Base-by-base conservation (phyloP, 2,888 invertebrate genomes). In the Aporophyla nigra region DNA sequence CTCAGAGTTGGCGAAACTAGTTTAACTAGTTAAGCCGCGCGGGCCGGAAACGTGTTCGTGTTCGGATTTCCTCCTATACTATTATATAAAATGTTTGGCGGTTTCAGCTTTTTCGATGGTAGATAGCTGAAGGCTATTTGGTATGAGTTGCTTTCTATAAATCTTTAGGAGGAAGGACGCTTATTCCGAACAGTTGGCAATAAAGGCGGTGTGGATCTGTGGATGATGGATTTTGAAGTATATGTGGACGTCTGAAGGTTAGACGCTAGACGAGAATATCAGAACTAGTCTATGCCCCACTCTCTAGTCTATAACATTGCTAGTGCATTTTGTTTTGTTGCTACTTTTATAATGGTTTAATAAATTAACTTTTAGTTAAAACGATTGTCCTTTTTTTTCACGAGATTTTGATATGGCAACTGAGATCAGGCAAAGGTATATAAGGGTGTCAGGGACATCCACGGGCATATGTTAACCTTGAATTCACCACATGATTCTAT, bases 1-100 rank as follows among this genome's bases (percentile, higher is more conserved):
- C 72, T 74, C 71, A 56, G 27, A 82, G 82, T 82, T 82, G 49
- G 67, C 46, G 40, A 70, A 82, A 83, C 82, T 82, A 79, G 82
- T 82, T 82, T 24, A 82, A 82, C 79, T 72, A 79, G 72, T 82
- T 82, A 79, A 72, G 72, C 82, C 70, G 16, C 71, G 62, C 72
- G 70, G 16, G 62, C 58, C 46, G 14, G 49, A 75, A 59, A 71
- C 33, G 66, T 62, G 78, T 70, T 59, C 53, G 82, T 65, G 75
- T 70, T 62, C 21, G 27, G 51, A 66, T 46, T 79, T 70, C 73
- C 69, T 67, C 56, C 6, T 71, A 12, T 16, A 51, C 24, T 49
- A 24, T 65, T 59, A 21, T 14, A 69, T 49, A 59, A 65, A 75
- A 51, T 53, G 40, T 75, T 67, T 58, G 19, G 27, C 21, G 16